Percentiles rank a stretch among this genome's conserved stretches.
These are phyloP conservation scores for Paramormyrops hopkinsi DNA, from an alignment of 2,797 vertebrate genomes.

Conservation along the genomic window DNA sequence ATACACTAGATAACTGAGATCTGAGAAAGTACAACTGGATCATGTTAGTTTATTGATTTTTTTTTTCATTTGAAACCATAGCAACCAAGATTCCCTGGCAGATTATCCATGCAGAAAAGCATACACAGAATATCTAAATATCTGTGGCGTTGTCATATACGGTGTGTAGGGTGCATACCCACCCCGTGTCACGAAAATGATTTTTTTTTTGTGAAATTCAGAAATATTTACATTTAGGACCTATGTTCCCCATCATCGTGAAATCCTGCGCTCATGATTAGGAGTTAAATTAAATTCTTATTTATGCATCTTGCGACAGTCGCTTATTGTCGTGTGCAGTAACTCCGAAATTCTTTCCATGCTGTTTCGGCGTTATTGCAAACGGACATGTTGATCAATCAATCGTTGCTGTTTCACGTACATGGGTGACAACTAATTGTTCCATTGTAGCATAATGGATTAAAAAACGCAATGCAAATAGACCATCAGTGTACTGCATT, in stretches of 20 bases:
- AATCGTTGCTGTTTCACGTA: background rate
- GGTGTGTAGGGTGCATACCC: background rate
- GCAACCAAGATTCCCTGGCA: background rate
- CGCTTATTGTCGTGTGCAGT: background rate
- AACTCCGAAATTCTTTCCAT: background rate
- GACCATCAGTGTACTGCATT: background rate
- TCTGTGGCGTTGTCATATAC: background rate
- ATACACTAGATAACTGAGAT: background rate
- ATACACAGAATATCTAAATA: background rate
- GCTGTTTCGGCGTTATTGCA: background rate
- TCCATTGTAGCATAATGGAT: background rate
- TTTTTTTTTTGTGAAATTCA: background rate
- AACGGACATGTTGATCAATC: background rate
- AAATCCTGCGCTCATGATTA: background rate
- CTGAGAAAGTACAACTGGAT: background rate
- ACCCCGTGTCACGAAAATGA: background rate
- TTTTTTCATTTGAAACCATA: conserved; percentile 11
- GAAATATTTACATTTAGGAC: background rate
- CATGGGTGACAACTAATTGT: background rate
- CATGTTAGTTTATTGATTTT: background rate
- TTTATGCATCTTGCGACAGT: background rate
- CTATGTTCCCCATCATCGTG: background rate
- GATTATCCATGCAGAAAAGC: background rate
- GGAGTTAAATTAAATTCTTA: background rate
- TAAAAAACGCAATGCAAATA: background rate